Conservation (phyloP, 2,113 vertebrate genomes). For the Machaerirhynchus nigripectus region DNA sequence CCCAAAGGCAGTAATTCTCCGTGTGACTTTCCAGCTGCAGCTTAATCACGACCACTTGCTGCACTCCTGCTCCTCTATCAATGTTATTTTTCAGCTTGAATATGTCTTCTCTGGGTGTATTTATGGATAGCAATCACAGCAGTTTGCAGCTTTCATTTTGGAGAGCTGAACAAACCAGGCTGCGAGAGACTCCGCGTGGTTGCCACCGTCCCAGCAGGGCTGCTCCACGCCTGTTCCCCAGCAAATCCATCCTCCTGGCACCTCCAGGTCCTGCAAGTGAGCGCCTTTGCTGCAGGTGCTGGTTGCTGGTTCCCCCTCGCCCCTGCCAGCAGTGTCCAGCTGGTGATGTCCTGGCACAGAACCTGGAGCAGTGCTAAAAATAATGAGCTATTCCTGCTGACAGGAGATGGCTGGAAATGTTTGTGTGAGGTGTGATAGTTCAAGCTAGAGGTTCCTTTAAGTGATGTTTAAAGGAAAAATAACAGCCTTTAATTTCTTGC, state of each 20-base stretch:
- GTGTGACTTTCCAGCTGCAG: not conserved
- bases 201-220: not conserved
- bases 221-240: fast-evolving
- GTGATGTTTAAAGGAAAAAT: not conserved
- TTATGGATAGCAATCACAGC: not conserved
- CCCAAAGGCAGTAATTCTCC: not conserved
- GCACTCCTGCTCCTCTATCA: not conserved
- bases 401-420: not conserved
- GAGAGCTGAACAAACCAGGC: not conserved
- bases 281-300: not conserved
- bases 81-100: not conserved
- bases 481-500: not conserved
- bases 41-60: not conserved
- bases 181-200: not conserved
- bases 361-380: not conserved
- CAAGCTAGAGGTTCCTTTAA: not conserved
- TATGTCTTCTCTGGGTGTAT: not conserved
- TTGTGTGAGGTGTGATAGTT: not conserved
- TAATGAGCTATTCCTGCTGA: not conserved
- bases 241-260: not conserved
- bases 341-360: not conserved
- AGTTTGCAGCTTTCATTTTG: not conserved
- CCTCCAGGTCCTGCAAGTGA: not conserved
- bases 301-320: not conserved
- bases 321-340: not conserved